These are phyloP conservation scores for Temnothorax nylanderi DNA, from an alignment of 1,140 invertebrate species.

Conservation along the genomic window DNA sequence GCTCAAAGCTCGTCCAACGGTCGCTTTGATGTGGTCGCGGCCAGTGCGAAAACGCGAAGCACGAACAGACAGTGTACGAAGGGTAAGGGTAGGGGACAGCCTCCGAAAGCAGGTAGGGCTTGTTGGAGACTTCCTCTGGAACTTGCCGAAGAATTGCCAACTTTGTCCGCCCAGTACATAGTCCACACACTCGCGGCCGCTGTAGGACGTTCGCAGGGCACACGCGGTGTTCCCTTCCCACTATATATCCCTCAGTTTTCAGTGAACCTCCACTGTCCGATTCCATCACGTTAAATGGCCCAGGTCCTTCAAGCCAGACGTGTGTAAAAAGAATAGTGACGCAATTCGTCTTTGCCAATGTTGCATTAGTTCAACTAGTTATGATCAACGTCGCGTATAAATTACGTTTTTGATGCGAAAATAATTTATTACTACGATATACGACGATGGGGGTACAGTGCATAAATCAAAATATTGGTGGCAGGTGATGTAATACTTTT, in stretches of 20 bases:
- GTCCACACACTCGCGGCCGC: conserved; percentile 23
- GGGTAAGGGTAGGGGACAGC: conserved; percentile 65
- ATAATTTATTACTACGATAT: conserved; percentile 43
- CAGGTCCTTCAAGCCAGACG: neutral
- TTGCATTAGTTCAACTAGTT: conserved; percentile 39
- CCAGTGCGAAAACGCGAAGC: conserved; percentile 83
- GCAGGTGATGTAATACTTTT: conserved; percentile 57
- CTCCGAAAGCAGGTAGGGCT: conserved; percentile 74
- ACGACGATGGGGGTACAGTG: neutral
- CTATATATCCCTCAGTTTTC: conserved; percentile 8
- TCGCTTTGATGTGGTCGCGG: conserved; percentile 84
- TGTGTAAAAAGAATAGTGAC: neutral
- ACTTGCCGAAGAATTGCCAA: conserved; percentile 73
- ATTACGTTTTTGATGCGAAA: conserved; percentile 24
- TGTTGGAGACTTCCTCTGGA: conserved; percentile 76
- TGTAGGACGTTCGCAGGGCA: neutral
- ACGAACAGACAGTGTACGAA: conserved; percentile 75
- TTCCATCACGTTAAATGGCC: conserved; percentile 42
- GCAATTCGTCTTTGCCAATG: conserved; percentile 39
- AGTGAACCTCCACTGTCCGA: neutral
- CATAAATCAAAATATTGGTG: conserved; percentile 56
- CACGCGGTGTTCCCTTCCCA: neutral
- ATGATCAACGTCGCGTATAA: conserved; percentile 43
- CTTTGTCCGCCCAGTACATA: conserved; percentile 64
- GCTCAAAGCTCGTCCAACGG: conserved; percentile 82